Evolutionary conservation across 92 coral and sea anemone genomes (phyloP), one percentile per base, ranked within the genome.

Genomic region (Epizoanthus ramosus): DNA sequence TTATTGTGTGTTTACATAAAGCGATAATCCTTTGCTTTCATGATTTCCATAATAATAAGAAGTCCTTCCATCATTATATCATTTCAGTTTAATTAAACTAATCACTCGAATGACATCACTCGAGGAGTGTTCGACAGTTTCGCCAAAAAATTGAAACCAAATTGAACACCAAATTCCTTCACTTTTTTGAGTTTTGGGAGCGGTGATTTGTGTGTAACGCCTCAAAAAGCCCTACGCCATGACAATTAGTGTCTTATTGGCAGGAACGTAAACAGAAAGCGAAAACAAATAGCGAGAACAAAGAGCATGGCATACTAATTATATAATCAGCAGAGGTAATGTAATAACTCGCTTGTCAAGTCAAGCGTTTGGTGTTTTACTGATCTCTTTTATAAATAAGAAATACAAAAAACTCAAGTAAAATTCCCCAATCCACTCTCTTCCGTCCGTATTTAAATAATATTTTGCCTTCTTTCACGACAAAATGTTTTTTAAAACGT

Each of bases 61-160:
- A 58, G 89, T 80, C 89, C 63, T 88, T 86, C 81, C 71, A 90
- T 88, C 85, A 90, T 89, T 81, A 84, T 84, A 86, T 85, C 92
- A 90, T 88, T 85, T 81, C 82, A 84, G 79, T 90, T 90, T 90
- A 90, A 90, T 90, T 90, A 90, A 90, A 80, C 94, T 75, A 63
- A 85, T 88, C 80, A 88, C 73, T 72, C 84, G 52, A 50, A 57
- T 88, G 91, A 90, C 87, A 88, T 90, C 71, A 61, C 82, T 12
- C 47, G 12, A 37, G 22, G 70, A 14, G 82, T 39, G 71, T 14
- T 60, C 39, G 1, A 21, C 12, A 8, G 16, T 72, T 76, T 21
- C 79, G 71, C 25, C 66, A 43, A 65, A 79, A 73, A 37, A 53
- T 35, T 39, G 64, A 79, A 53, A 53, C 71, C 65, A 60, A 33